phyloP scores from a whole-genome alignment of 2,113 vertebrate genomes.

The Sinocyclocheilus rhinocerous region DNA sequence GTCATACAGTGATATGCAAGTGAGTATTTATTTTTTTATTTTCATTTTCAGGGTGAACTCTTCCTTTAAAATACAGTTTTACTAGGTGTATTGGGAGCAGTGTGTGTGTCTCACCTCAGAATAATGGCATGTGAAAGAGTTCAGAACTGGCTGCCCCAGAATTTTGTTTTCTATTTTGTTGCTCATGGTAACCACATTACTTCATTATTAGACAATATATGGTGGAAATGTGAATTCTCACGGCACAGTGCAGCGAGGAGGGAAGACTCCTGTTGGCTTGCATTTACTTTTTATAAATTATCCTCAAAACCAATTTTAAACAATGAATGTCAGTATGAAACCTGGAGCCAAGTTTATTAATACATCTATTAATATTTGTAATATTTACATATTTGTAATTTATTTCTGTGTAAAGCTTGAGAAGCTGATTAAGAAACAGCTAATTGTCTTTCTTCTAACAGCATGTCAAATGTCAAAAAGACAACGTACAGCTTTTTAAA shows the following conservation, averaged over 20 bases:
- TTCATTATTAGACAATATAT: constrained; percentile 31
- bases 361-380: too few relatives aligned
- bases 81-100: neutral
- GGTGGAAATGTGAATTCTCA: constrained; percentile 21
- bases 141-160: constrained; percentile 13
- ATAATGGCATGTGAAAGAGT: constrained; percentile 12
- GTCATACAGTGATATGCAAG: neutral
- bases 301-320: constrained; percentile 7
- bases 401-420: neutral
- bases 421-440: neutral
- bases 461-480: neutral
- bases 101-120: neutral
- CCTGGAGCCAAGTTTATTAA: neutral
- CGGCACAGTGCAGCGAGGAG: neutral
- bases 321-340: neutral
- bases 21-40: neutral
- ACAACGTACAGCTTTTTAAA: neutral
- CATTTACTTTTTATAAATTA: neutral
- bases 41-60: neutral
- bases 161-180: neutral
- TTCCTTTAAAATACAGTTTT: too few relatives aligned
- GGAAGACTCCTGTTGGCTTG: neutral
- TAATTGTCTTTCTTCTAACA: neutral
- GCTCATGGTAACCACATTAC: constrained; percentile 22
- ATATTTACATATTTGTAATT: neutral